These are phyloP conservation scores for Gymnodraco acuticeps DNA, from an alignment of 2,797 vertebrate genomes.

Conservation along the genomic window DNA sequence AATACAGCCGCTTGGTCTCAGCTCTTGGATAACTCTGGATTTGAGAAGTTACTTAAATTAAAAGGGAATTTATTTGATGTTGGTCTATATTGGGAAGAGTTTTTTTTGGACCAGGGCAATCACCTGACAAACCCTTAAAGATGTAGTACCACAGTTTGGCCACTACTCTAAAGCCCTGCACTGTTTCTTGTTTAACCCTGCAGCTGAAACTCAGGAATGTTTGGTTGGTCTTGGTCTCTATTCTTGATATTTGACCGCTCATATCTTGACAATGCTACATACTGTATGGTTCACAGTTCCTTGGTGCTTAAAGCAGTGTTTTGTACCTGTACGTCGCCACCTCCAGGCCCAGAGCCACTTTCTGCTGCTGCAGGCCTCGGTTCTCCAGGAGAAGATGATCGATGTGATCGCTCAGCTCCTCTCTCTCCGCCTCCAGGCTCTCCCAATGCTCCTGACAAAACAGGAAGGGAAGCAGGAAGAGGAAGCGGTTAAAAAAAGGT, in stretches of 20 bases:
- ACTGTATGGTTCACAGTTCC: background rate
- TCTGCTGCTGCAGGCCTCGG: constrained; percentile 88
- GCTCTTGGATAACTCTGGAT: too few species aligned
- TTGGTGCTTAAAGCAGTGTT: rapidly evolving
- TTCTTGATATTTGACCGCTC: background rate
- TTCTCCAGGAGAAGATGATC: constrained; percentile 86
- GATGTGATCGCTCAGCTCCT: constrained; percentile 84
- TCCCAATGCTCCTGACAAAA: constrained; percentile 86
- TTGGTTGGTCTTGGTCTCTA: background rate
- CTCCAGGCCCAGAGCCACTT: constrained; percentile 93
- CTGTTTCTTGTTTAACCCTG: background rate
- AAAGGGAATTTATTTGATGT: too few species aligned
- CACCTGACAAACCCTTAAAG: too few species aligned
- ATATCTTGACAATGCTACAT: background rate
- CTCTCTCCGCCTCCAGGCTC: constrained; percentile 88
- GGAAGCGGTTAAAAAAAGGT: constrained; percentile 40
- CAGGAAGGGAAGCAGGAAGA: constrained; percentile 55
- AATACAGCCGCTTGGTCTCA: too few species aligned
- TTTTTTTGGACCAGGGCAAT: too few species aligned
- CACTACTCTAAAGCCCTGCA: too few species aligned
- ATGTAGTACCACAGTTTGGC: too few species aligned
- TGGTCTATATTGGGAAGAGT: too few species aligned
- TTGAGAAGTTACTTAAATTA: too few species aligned
- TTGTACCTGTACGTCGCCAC: constrained; percentile 94
- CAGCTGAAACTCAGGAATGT: background rate